Evolutionary conservation across 1,140 invertebrate species (phyloP).

Genomic region (Orchestia grillus): DNA sequence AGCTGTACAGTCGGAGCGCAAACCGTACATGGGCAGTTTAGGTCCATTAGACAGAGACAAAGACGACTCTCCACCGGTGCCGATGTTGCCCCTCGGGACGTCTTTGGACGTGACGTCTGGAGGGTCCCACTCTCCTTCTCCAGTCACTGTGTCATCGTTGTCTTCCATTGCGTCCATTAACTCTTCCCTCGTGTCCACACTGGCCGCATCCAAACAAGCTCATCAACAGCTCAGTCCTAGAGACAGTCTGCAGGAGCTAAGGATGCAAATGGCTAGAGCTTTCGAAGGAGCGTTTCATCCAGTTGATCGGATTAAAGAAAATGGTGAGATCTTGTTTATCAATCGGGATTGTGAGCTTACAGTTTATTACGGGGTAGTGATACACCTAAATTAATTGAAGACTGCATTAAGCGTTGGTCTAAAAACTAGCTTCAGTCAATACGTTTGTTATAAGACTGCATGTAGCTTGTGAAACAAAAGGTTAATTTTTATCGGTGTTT

Average conservation of each 20-base stretch:
- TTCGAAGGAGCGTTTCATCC: constrained; percentile 56
- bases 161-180: constrained; percentile 64
- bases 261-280: constrained; percentile 67
- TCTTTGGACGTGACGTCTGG: constrained; percentile 58
- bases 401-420: too few relatives aligned
- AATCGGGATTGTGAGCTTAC: not conserved
- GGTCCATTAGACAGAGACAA: constrained; percentile 62
- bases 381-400: too few relatives aligned
- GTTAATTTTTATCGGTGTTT: too few relatives aligned
- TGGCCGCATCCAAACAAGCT: not conserved
- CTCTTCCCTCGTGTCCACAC: constrained; percentile 31
- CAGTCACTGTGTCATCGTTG: constrained; percentile 64
- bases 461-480: too few relatives aligned
- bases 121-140: constrained; percentile 65
- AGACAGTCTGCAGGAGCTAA: constrained; percentile 63
- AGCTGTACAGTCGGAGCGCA: constrained; percentile 77
- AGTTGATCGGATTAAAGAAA: constrained; percentile 16
- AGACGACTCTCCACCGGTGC: constrained; percentile 65
- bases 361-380: too few relatives aligned
- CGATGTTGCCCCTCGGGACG: constrained; percentile 41
- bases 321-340: not conserved
- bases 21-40: constrained; percentile 69
- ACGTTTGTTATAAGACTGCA: too few relatives aligned
- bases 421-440: too few relatives aligned
- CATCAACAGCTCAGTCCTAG: not conserved